phyloP scores from a whole-genome alignment of 2,888 invertebrate genomes.

The Tenthredo mesomela region DNA sequence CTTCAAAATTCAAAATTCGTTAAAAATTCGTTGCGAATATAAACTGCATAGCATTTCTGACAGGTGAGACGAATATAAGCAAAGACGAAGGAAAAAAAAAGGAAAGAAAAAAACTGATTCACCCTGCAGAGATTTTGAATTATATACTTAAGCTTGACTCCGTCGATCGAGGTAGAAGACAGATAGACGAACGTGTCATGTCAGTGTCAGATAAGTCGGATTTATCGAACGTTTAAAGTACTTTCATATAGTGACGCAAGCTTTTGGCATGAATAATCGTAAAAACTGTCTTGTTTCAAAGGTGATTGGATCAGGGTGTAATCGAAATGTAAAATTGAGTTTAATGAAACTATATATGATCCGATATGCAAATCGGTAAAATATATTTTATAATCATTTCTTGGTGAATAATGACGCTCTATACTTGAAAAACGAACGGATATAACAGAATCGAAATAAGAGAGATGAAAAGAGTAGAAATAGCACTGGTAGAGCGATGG shows the following conservation, averaged over 20 bases:
- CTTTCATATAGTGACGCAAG: background rate
- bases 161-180: background rate
- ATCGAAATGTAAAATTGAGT: background rate
- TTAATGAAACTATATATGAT: too few species aligned
- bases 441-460: background rate
- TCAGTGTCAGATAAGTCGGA: background rate
- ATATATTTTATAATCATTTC: background rate
- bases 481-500: background rate
- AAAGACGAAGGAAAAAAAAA: too few species aligned
- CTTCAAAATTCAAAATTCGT: too few species aligned
- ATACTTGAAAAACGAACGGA: background rate
- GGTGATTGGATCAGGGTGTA: background rate
- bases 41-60: background rate
- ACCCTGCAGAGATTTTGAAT: background rate
- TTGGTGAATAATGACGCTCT: background rate
- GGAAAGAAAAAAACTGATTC: background rate
- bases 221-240: background rate
- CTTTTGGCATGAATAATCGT: background rate
- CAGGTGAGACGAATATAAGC: background rate
- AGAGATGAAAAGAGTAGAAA: background rate
- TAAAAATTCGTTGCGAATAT: background rate
- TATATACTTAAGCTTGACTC: background rate
- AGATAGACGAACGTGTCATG: background rate
- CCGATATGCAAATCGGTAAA: background rate
- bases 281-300: background rate